Evolutionary conservation across 2,797 vertebrate species (phyloP).

Genomic region (Octomys mimax): DNA sequence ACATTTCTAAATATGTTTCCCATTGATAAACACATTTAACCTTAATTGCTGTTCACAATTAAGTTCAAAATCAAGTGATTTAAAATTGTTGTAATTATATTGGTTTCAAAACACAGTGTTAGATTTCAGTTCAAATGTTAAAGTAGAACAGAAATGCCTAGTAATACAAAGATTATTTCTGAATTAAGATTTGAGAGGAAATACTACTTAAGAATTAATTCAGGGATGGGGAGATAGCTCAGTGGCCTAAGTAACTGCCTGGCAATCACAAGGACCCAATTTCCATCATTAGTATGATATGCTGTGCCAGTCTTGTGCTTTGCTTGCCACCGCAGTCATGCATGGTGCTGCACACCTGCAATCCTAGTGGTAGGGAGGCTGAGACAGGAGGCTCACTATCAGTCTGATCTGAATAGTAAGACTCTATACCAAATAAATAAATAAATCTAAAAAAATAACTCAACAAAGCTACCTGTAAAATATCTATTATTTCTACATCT

Average conservation of each 20-base stretch:
- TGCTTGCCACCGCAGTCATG: too few species aligned
- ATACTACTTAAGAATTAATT: background rate
- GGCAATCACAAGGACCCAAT: too few species aligned
- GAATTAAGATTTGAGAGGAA: background rate
- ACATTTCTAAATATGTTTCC: background rate
- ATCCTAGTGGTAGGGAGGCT: too few species aligned
- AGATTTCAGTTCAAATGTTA: constrained; percentile 5
- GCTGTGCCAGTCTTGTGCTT: too few species aligned
- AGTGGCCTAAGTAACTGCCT: too few species aligned
- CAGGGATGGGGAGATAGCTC: too few species aligned
- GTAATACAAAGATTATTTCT: constrained; percentile 6
- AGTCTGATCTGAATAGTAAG: too few species aligned
- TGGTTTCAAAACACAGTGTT: background rate
- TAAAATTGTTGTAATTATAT: background rate
- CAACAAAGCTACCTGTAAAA: background rate
- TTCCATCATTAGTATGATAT: too few species aligned
- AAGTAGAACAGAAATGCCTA: background rate
- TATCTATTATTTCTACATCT: background rate
- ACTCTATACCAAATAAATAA: too few species aligned
- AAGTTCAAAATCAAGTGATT: background rate
- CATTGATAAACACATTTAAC: background rate
- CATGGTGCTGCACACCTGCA: too few species aligned
- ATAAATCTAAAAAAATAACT: background rate
- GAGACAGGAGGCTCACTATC: too few species aligned
- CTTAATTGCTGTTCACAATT: background rate